Base-by-base conservation (phyloP, 1,140 invertebrate species). In the Lasioglossum albipes region DNA sequence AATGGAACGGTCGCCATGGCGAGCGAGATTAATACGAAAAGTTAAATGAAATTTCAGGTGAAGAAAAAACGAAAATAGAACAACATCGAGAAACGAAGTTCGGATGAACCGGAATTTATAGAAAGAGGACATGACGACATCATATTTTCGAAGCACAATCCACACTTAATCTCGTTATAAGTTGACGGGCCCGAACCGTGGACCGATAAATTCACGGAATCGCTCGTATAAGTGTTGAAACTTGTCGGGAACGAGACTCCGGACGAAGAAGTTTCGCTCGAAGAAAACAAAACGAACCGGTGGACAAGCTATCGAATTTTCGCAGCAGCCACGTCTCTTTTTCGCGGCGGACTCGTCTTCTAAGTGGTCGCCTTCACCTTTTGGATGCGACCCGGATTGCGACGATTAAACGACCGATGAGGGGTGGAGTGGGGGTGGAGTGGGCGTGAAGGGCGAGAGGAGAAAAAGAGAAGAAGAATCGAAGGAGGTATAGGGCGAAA, bases 281-380 rank as follows among this genome's bases (percentile, higher is more conserved):
- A 42, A 42, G 45, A 16, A 13, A 57, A 59, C 20, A 59, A n/a
- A 61, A 79, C 20, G 22, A 31, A 13, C 36, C n/a, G 41, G 69
- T n/a, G 36, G 41, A 36, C 7, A 18, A 27, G 27, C 10, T 41
- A 45, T 61, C 20, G 54, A 71, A 71, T 80, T 84, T 27, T 36
- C 69, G 45, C 70, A 20, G 20, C 45, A 22, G 31, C 57, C 64
- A 10, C 27, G 42, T 65, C 64, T 42, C 18, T 66, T 66, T 81
- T 84, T 66, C 64, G 22, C 64, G 27, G 0, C 27, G 71, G 7
- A 36, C 67, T 72, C 22, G 10, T 31, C 20, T 12, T 36, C 62
- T 75, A 76, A 86, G 85, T 75, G 52, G 79, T 78, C 74, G 61
- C 77, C 64, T 31, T 57, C 52, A 6, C 31, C 31, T 73, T 72